phyloP scores from a whole-genome alignment of 2,797 vertebrate genomes.

The Sebastes wilsoni region DNA sequence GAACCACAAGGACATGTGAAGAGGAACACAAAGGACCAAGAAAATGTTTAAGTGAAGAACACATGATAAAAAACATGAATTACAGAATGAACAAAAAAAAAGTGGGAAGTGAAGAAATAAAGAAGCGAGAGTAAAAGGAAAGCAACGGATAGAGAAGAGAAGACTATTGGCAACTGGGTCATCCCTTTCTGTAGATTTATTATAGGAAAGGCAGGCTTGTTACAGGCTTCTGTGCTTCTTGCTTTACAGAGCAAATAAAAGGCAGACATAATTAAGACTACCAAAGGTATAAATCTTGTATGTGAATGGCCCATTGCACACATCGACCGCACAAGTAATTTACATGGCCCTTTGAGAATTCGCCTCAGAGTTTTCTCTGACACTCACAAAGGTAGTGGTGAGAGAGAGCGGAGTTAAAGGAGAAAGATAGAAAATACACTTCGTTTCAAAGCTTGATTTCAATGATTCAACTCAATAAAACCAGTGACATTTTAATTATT shows the following conservation, averaged over 20 bases:
- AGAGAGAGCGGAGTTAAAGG: conserved; percentile 8
- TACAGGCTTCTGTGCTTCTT: conserved; percentile 73
- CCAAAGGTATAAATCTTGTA: conserved; percentile 79
- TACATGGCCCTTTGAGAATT: conserved; percentile 78
- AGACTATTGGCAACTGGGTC: conserved; percentile 42
- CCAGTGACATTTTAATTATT: conserved; percentile 5
- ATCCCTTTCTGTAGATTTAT: conserved; percentile 68
- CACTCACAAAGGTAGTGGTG: conserved; percentile 53
- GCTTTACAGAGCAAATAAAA: conserved; percentile 82
- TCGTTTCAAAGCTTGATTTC: conserved; percentile 13
- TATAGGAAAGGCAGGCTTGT: conserved; percentile 62
- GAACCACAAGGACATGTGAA: neutral
- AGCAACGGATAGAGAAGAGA: conserved; percentile 17
- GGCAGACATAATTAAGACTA: conserved; percentile 81
- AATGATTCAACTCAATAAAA: conserved; percentile 5
- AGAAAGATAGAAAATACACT: neutral
- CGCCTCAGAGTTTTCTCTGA: conserved; percentile 56
- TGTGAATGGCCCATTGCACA: conserved; percentile 80
- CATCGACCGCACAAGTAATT: conserved; percentile 76
- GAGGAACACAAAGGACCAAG: neutral
- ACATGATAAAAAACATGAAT: neutral
- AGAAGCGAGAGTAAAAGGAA: neutral
- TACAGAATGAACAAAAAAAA: conserved; percentile 9
- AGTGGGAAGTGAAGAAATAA: neutral
- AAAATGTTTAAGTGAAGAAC: neutral